Conservation (phyloP, 2,888 invertebrate species). For the Cosmia pyralina region DNA sequence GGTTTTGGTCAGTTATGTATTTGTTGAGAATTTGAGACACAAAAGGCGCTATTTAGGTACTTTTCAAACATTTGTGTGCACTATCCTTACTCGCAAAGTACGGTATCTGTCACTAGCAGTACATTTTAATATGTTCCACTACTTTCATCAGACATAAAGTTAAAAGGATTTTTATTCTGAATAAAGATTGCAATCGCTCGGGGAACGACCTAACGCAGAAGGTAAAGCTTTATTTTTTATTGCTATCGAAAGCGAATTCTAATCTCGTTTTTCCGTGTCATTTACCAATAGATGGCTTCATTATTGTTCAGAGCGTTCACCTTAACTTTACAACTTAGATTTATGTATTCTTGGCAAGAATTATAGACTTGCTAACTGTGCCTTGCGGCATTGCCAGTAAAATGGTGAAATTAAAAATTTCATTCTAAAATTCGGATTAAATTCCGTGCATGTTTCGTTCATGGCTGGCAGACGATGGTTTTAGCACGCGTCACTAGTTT, state of each 20-base stretch:
- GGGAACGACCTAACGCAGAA: conserved; percentile 48
- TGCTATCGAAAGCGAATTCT: conserved; percentile 65
- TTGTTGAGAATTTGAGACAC: conserved; percentile 25
- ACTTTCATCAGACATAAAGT: conserved; percentile 20
- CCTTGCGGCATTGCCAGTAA: not conserved
- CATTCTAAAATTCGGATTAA: conserved; percentile 51
- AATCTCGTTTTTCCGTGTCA: conserved; percentile 71
- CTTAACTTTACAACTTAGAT: conserved; percentile 60
- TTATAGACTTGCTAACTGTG: conserved; percentile 24
- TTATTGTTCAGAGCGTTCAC: conserved; percentile 66
- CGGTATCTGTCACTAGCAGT: not conserved
- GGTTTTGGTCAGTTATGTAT: conserved; percentile 25
- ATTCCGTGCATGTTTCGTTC: conserved; percentile 35
- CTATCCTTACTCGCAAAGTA: not conserved
- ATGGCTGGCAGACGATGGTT: conserved; percentile 23
- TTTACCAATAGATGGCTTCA: conserved; percentile 68
- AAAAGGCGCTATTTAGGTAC: conserved; percentile 9
- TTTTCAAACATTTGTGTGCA: conserved; percentile 4
- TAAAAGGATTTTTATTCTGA: conserved; percentile 37
- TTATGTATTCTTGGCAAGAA: conserved; percentile 27
- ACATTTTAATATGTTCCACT: conserved; percentile 9
- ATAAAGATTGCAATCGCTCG: conserved; percentile 44
- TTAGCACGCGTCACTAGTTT: conserved; percentile 16
- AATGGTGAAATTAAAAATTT: conserved; percentile 52
- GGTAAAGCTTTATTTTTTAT: conserved; percentile 66